Evolutionary conservation across 2,797 vertebrate genomes (phyloP), one percentile per base, ranked within the genome.

Genomic region (Pseudomugil gertrudae): DNA sequence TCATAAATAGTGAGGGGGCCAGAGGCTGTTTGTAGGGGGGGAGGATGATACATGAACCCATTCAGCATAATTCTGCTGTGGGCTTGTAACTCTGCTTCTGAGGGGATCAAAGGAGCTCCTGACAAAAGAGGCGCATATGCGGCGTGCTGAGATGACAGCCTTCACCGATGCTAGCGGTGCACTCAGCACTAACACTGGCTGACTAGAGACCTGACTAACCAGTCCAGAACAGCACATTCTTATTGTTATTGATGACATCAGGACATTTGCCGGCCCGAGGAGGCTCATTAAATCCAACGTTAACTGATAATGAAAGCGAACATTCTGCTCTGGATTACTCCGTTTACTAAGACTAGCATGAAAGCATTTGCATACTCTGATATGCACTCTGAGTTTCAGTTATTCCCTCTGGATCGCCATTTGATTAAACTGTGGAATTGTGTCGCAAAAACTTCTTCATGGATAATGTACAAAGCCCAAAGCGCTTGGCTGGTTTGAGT

Each of bases 41-140:
- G 59, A n/a, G 79, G 83, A 63, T 71, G 83, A 84, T 89, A 85
- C 89, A 88, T 80, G 84, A 78, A 89, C 84, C 84, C 79, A 90
- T 89, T 90, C 87, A 90, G 91, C 87, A 85, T 84, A 83, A 88
- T 85, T 85, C 74, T 79, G 85, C 87, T 88, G 63, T 63, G 80
- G 79, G 85, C 84, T 84, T 81, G 85, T 85, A 85, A 84, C 84
- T 89, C 72, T 74, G 84, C 78, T 76, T 68, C 69, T 36, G 67
- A 61, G 68, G 65, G 84, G 85, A 91, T 91, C 86, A 91, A 90
- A 91, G 84, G 48, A 76, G 81, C 80, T 75, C 72, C 83, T 84
- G 83, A 91, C 88, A 91, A 90, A 85, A 87, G 89, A 87, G 84
- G 79, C 71, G 82, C 83, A 67, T 70, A 88, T 78, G 76, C 89